phyloP scores from a whole-genome alignment of 2,113 vertebrate genomes.

The Podiceps cristatus region DNA sequence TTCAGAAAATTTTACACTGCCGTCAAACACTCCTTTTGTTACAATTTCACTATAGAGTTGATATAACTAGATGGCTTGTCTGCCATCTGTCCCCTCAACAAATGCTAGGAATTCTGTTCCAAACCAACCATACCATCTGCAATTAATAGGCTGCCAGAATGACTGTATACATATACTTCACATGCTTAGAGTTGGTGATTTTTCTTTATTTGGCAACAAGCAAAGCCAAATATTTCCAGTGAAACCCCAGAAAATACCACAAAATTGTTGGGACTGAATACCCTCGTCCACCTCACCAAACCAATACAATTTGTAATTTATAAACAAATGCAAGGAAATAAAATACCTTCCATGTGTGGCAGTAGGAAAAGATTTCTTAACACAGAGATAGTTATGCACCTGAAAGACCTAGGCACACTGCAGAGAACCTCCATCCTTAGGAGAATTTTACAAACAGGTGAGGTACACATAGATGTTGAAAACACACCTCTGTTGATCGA shows the following conservation, averaged over 20 bases:
- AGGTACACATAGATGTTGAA: not conserved
- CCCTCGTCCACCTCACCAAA: not conserved
- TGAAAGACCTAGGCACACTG: too few relatives aligned
- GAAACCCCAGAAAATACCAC: not conserved
- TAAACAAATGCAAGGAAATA: not conserved
- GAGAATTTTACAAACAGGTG: not conserved
- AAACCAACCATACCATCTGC: slow-evolving; percentile 51
- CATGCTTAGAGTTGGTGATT: not conserved
- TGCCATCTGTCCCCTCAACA: slow-evolving; percentile 50
- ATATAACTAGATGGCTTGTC: slow-evolving; percentile 32
- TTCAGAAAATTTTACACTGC: not conserved
- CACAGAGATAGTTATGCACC: too few relatives aligned
- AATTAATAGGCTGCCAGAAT: slow-evolving; percentile 59
- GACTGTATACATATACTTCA: not conserved
- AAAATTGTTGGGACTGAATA: not conserved
- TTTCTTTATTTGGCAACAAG: slow-evolving; percentile 50
- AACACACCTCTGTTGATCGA: fast-evolving
- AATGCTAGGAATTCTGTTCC: slow-evolving; percentile 42
- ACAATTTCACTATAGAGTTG: not conserved
- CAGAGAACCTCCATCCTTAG: not conserved
- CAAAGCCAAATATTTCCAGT: slow-evolving; percentile 54
- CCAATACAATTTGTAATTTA: not conserved
- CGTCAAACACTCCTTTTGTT: not conserved
- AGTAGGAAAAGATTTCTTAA: too few relatives aligned
- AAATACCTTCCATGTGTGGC: too few relatives aligned